Conservation (phyloP, 2,113 vertebrate genomes). For the Alosa alosa region DNA sequence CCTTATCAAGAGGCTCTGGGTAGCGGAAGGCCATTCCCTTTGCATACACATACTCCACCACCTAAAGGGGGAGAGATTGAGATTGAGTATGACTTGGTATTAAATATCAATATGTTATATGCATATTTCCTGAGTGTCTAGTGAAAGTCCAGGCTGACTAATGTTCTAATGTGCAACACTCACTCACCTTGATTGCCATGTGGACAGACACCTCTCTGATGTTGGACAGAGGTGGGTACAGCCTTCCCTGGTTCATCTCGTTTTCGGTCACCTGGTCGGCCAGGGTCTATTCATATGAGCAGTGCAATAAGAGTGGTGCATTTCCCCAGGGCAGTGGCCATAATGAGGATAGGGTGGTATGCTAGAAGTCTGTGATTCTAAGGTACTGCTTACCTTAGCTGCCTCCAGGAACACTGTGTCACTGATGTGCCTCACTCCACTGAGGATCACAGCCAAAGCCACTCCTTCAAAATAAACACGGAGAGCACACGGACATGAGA, state of each 20-base stretch:
- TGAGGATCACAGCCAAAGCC: conserved; percentile 91
- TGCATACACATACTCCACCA: conserved; percentile 86
- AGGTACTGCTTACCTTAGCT: conserved; percentile 81
- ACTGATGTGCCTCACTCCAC: conserved; percentile 90
- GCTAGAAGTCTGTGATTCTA: not conserved
- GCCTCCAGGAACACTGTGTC: conserved; percentile 93
- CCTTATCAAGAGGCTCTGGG: conserved; percentile 90
- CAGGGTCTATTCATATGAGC: conserved; percentile 72
- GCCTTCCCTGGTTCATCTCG: conserved; percentile 83
- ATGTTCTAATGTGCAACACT: not conserved
- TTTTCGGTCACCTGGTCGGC: conserved; percentile 82
- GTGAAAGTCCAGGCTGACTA: not conserved
- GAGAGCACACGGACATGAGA: not conserved
- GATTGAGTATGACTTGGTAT: not conserved
- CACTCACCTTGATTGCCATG: conserved; percentile 87
- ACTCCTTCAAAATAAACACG: conserved; percentile 74
- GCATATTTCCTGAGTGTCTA: not conserved
- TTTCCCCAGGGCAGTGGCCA: not conserved
- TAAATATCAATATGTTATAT: not conserved
- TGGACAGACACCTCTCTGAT: conserved; percentile 94
- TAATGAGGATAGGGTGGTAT: not conserved
- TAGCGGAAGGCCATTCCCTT: conserved; percentile 95
- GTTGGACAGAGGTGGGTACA: conserved; percentile 89
- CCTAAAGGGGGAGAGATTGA: conserved; percentile 64
- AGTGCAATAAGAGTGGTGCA: not conserved